Evolutionary conservation across 1,140 invertebrate species (phyloP).

Genomic region (Drosophila bocqueti): DNA sequence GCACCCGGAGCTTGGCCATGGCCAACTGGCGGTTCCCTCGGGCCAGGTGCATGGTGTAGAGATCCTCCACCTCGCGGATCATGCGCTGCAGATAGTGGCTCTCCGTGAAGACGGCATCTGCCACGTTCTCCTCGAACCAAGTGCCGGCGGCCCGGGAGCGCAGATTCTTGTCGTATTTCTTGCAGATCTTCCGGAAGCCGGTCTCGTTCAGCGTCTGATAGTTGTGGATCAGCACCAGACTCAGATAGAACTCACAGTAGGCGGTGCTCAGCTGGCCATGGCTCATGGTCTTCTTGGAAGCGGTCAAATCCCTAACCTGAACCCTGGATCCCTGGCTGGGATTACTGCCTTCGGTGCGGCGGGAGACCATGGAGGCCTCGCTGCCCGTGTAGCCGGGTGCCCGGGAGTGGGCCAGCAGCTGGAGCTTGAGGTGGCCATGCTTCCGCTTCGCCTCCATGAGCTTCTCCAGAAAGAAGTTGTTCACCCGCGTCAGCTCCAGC

Average conservation of each 20-base stretch:
- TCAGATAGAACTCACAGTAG: slow-evolving; percentile 99
- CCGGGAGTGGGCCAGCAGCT: slow-evolving; percentile 86
- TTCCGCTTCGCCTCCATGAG: slow-evolving; percentile 97
- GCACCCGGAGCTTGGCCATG: slow-evolving; percentile 90
- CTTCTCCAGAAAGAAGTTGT: slow-evolving; percentile 98
- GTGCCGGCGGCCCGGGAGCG: slow-evolving; percentile 16
- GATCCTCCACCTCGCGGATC: slow-evolving; percentile 89
- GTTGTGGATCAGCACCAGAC: slow-evolving; percentile 95
- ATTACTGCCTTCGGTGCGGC: background rate
- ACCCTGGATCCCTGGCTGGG: background rate
- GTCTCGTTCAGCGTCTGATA: slow-evolving; percentile 98
- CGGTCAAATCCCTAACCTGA: no score
- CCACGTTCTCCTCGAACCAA: slow-evolving; percentile 43
- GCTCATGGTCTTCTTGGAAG: slow-evolving; percentile 84
- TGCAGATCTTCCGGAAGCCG: slow-evolving; percentile 99
- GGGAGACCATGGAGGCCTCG: slow-evolving; percentile 19
- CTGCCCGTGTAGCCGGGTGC: slow-evolving; percentile 37
- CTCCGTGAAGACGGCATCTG: slow-evolving; percentile 46
- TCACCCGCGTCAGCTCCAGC: slow-evolving; percentile 97
- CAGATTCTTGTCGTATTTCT: slow-evolving; percentile 97
- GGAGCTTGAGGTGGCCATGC: slow-evolving; percentile 94
- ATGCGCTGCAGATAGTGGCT: slow-evolving; percentile 68
- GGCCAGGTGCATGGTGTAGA: slow-evolving; percentile 89
- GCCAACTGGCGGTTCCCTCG: slow-evolving; percentile 89
- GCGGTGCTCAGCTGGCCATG: slow-evolving; percentile 96